These are phyloP conservation scores for Panthera tigris DNA, from an alignment of 2,113 vertebrate genomes.

Conservation along the genomic window DNA sequence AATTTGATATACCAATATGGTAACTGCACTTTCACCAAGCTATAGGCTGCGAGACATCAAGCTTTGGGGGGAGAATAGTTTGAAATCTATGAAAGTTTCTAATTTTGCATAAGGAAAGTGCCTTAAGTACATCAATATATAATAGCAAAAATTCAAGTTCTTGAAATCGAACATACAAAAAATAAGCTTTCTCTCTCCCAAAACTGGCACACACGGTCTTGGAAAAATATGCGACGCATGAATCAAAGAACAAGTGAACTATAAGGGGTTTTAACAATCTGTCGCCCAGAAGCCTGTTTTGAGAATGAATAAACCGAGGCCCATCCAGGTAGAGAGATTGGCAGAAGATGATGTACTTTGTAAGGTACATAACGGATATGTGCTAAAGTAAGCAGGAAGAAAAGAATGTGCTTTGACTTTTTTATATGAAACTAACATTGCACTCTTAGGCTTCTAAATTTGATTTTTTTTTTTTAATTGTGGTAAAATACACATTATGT, in stretches of 20 bases:
- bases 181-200: background rate
- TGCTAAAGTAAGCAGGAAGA: background rate
- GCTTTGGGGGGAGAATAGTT: background rate
- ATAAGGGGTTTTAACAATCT: background rate
- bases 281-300: background rate
- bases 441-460: background rate
- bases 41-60: background rate
- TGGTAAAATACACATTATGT: background rate
- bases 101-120: background rate
- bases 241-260: background rate
- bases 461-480: background rate
- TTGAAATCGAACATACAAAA: background rate
- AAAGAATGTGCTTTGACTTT: background rate
- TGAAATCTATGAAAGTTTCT: background rate
- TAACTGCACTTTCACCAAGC: background rate
- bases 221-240: background rate
- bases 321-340: background rate
- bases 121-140: background rate
- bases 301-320: background rate
- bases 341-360: too few species aligned
- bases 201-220: background rate
- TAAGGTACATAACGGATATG: fast-evolving
- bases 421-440: background rate
- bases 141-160: background rate
- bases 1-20: background rate